Percentiles rank a stretch among this genome's conserved stretches.
Conservation (phyloP, 2,888 invertebrate species). For the Eilema griseolum region DNA sequence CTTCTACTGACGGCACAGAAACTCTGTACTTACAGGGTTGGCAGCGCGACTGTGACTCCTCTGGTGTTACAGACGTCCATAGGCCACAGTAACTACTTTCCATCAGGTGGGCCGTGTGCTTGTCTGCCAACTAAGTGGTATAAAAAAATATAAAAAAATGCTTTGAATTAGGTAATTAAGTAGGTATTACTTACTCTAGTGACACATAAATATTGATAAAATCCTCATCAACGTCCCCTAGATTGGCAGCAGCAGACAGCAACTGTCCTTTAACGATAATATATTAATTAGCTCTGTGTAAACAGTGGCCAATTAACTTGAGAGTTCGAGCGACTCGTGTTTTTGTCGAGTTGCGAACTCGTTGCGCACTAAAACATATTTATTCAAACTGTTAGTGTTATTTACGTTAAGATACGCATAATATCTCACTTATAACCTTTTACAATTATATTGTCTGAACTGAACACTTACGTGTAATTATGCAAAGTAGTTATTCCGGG, state of each 20-base stretch:
- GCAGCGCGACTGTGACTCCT: no score
- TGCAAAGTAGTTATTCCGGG: background rate
- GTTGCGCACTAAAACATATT: conserved; percentile 25
- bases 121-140: no score
- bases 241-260: conserved; percentile 20
- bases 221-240: background rate
- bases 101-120: no score
- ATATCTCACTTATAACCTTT: background rate
- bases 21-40: no score
- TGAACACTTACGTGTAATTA: background rate
- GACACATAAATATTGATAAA: background rate
- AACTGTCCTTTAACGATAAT: conserved; percentile 59
- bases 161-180: background rate
- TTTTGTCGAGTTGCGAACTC: conserved; percentile 46
- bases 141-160: no score
- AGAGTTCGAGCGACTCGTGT: conserved; percentile 56
- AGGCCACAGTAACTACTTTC: no score
- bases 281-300: conserved; percentile 64
- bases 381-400: conserved; percentile 20
- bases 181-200: background rate
- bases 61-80: no score
- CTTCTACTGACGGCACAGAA: no score
- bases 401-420: background rate
- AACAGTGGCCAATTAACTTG: conserved; percentile 66
- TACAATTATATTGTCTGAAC: background rate